Evolutionary conservation across 2,888 invertebrate species (phyloP), one percentile per base, ranked within the genome.

Genomic region (Linnaemya tessellans): DNA sequence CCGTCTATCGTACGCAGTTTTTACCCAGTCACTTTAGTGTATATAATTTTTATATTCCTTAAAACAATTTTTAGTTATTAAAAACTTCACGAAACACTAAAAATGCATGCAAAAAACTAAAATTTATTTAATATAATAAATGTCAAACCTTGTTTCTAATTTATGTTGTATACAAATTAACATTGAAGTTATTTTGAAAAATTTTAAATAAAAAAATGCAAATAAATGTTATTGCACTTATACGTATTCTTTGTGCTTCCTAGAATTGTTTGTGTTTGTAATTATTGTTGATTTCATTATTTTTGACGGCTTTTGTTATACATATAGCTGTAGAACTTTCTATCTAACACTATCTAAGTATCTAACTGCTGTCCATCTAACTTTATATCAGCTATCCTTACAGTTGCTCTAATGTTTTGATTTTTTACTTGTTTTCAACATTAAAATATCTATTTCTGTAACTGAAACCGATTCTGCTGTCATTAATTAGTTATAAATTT

Each of bases 381-480:
- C 38, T 64, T 15, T 64, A 1, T 30, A 22, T 13, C 56, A 43
- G n/a, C 54, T 49, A 49, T 7, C 38, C 49, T 60, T 35, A 20
- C 10, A 9, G 9, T 30, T 20, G 18, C 56, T 58, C 15, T 15
- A 43, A 43, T 20, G 9, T 30, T 41, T 43, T 20, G 9, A 18
- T 41, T 35, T 18, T 35, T 67, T 35, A 41, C 13, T 41, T 30
- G 5, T n/a, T 56, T 4, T 54, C 41, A 13, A 30, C 7, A 30
- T 25, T 10, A 38, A 62, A 54, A n/a, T 62, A 11, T 35, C 22
- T 75, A 46, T 46, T 89, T 88, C 91, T 92, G 91, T 91, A 91
- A 84, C 88, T 92, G 91, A 92, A 91, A 62, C 56, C 56, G 60
- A 70, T 70, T 54, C 62, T 49, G 70, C 70, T 82, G 60, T 64